Conservation (phyloP, 2,113 vertebrate species). For the Macquaria australasica region DNA sequence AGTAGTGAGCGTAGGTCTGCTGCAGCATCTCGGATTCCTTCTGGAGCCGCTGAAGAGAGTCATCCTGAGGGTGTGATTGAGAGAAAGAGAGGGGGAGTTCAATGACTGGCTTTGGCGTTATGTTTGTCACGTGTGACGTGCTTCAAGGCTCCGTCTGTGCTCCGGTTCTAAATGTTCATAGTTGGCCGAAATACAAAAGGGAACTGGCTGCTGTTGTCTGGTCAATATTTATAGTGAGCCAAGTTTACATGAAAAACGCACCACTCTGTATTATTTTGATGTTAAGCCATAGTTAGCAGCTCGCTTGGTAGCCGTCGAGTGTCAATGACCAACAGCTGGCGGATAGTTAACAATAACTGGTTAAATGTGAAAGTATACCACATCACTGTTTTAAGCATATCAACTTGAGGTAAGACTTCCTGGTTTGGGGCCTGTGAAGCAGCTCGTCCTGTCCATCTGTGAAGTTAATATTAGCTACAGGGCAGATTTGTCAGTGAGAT, state of each 20-base stretch:
- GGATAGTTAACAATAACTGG: too few species aligned
- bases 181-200: not conserved
- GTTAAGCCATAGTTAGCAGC: not conserved
- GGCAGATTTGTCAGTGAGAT: too few species aligned
- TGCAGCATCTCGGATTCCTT: constrained; percentile 98
- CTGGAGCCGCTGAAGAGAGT: constrained; percentile 98
- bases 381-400: too few species aligned
- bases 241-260: not conserved
- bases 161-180: not conserved
- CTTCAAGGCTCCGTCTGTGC: not conserved
- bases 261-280: not conserved
- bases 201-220: not conserved
- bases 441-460: too few species aligned
- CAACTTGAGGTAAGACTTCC: too few species aligned
- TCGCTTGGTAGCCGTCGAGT: too few species aligned
- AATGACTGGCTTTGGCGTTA: not conserved
- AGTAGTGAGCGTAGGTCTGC: constrained; percentile 99
- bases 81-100: not conserved
- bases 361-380: not conserved
- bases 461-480: too few species aligned
- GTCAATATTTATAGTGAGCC: not conserved
- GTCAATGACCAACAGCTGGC: too few species aligned
- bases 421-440: too few species aligned
- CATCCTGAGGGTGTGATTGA: constrained; percentile 84
- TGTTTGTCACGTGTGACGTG: not conserved